Percentiles rank a stretch among this genome's conserved stretches.
These are phyloP conservation scores for Lasioglossum calceatum DNA, from an alignment of 2,888 invertebrate species.

Conservation along the genomic window DNA sequence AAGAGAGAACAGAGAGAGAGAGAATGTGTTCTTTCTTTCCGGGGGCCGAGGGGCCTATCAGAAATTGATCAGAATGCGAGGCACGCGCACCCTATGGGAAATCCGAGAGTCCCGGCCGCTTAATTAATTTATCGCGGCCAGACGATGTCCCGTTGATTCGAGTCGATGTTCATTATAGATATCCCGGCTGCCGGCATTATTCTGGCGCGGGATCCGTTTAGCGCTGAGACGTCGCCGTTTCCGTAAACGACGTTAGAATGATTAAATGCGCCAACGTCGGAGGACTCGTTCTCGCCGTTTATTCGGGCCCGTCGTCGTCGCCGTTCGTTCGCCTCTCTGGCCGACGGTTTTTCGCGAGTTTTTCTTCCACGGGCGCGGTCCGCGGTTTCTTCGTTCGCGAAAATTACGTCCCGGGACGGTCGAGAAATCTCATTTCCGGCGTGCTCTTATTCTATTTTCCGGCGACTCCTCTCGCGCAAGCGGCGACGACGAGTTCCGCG, in stretches of 20 bases:
- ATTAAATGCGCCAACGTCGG: neutral
- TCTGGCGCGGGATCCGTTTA: conserved; percentile 14
- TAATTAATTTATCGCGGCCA: conserved; percentile 67
- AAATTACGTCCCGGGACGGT: conserved; percentile 41
- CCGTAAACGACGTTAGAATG: neutral
- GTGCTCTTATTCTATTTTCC: conserved; percentile 44
- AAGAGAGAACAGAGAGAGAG: too few relatives aligned
- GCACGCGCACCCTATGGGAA: conserved; percentile 53
- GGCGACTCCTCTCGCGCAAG: neutral
- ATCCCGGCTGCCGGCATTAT: conserved; percentile 30
- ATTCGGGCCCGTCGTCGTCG: neutral
- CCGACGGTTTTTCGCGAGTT: neutral
- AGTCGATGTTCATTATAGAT: conserved; percentile 65
- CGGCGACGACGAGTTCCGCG: conserved; percentile 13
- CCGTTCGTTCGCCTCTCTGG: neutral
- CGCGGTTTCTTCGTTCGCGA: neutral
- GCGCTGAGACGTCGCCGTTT: neutral
- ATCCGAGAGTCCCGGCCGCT: conserved; percentile 39
- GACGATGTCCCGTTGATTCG: conserved; percentile 60
- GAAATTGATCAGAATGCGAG: conserved; percentile 52
- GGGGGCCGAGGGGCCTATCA: conserved; percentile 23
- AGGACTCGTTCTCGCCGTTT: neutral
- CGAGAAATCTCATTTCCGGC: conserved; percentile 64
- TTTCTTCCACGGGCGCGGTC: neutral
- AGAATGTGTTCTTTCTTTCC: conserved; percentile 14